These are phyloP conservation scores for Pachyuromys duprasi DNA, from an alignment of 2,797 vertebrate genomes.

Conservation along the genomic window DNA sequence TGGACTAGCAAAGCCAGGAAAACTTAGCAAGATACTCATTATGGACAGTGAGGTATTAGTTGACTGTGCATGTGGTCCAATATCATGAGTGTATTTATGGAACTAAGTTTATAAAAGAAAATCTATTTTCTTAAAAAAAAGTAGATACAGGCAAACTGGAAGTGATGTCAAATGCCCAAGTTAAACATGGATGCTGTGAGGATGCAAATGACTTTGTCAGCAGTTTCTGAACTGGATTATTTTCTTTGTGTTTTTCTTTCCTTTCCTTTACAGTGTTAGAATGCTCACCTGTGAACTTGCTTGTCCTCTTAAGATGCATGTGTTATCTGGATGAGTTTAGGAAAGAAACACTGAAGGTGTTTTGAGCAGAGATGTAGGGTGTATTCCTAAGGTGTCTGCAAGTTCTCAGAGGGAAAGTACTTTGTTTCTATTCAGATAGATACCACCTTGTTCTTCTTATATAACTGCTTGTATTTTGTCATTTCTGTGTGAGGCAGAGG, in stretches of 20 bases:
- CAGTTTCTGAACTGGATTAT: not conserved
- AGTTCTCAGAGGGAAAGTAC: conserved; percentile 47
- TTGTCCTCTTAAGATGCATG: not conserved
- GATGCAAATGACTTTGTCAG: not conserved
- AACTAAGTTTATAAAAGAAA: not conserved
- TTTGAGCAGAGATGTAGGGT: not conserved
- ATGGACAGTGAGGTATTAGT: not conserved
- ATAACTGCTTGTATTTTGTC: conserved; percentile 51
- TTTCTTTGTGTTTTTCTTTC: not conserved
- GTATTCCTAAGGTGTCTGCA: conserved; percentile 34
- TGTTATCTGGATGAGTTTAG: not conserved
- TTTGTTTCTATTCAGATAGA: conserved; percentile 64
- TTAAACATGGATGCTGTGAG: not conserved
- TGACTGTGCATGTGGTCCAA: not conserved
- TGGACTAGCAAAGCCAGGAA: not conserved
- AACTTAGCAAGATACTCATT: not conserved
- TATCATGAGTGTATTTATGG: not conserved
- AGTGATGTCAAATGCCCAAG: not conserved
- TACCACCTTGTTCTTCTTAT: conserved; percentile 46
- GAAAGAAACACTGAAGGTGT: not conserved
- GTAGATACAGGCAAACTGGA: not conserved
- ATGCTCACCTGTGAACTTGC: not conserved
- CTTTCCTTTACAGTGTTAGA: not conserved
- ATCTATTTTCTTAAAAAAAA: not conserved
- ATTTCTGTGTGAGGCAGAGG: conserved; percentile 52